Base-by-base conservation (phyloP, 37 sponge, comb jelly and placozoan species). In the Tethya wilhelma region DNA sequence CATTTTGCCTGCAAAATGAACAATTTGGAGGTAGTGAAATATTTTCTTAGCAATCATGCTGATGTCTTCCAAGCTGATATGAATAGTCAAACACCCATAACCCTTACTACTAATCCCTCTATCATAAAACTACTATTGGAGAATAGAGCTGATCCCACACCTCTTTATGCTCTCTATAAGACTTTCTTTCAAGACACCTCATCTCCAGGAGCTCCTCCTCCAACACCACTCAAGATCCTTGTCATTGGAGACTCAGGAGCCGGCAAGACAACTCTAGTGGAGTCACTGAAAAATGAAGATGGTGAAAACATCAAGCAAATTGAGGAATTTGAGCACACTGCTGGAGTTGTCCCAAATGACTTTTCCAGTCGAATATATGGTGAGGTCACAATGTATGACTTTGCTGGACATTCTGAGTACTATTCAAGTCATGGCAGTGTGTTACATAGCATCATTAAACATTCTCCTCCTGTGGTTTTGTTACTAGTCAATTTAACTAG, bases 401-500 rank as follows among this genome's bases (percentile, higher is more conserved):
- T 79, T 79, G 79, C 79, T 53, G 79, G 79, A 26, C 79, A 79
- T 2, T 53, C 42, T 11, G 79, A 79, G 29, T 79, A 79, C 79
- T 64, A 79, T 79, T 68, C 66, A 25, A 64, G 66, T 32, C 79
- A 79, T 67, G 68, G 43, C 26, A 46, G 25, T 7, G 36, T 79
- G 56, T 56, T 79, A 14, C 68, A 66, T 36, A 11, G 59, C 28
- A 29, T 57, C 34, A 9, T 74, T 19, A 74, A 44, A 45, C 20
- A 12, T 3, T 3, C 44, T 30, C 46, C 39, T 4, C 39, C 79
- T 9, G 11, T 64, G 42, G 69, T 79, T 22, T n/a, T 79, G 8
- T 5, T 79, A 32, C 20, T 65, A 23, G 68, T 67, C 38, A 44
- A 79, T 44, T 29, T 71, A 5, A 30, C 26, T 9, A 4, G 20